phyloP scores from a whole-genome alignment of 2,113 vertebrate species.

The Tringa solitaria region DNA sequence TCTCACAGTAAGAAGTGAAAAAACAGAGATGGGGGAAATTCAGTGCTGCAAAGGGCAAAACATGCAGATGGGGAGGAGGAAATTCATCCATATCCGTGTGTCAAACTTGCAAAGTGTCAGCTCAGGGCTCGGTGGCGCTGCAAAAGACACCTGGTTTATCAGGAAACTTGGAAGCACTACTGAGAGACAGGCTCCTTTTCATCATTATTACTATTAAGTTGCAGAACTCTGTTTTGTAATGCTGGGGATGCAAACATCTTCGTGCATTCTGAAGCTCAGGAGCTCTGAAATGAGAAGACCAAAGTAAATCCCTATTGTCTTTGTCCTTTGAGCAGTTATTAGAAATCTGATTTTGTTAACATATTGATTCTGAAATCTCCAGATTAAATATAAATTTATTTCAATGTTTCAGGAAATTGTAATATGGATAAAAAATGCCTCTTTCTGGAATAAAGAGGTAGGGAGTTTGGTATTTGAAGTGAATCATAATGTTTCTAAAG shows the following conservation, averaged over 20 bases:
- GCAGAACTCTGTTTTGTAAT: not conserved
- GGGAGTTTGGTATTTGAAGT: not conserved
- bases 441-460: not conserved
- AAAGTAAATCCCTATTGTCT: not conserved
- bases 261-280: not conserved
- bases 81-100: not conserved
- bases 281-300: not conserved
- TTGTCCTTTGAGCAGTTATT: not conserved
- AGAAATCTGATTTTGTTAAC: not conserved
- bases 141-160: not conserved
- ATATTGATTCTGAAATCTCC: not conserved
- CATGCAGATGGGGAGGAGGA: not conserved
- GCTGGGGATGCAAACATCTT: not conserved
- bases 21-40: not conserved
- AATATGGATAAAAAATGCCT: rapidly evolving
- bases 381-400: not conserved
- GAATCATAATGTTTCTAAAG: not conserved
- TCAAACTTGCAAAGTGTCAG: not conserved
- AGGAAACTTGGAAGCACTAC: not conserved
- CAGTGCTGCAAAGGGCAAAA: not conserved
- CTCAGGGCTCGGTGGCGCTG: not conserved
- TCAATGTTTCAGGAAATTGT: not conserved
- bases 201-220: not conserved
- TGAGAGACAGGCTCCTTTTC: rapidly evolving
- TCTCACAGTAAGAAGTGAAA: not conserved